Evolutionary conservation across 2,113 vertebrate genomes (phyloP).

Genomic region (Tychaedon coryphoeus): DNA sequence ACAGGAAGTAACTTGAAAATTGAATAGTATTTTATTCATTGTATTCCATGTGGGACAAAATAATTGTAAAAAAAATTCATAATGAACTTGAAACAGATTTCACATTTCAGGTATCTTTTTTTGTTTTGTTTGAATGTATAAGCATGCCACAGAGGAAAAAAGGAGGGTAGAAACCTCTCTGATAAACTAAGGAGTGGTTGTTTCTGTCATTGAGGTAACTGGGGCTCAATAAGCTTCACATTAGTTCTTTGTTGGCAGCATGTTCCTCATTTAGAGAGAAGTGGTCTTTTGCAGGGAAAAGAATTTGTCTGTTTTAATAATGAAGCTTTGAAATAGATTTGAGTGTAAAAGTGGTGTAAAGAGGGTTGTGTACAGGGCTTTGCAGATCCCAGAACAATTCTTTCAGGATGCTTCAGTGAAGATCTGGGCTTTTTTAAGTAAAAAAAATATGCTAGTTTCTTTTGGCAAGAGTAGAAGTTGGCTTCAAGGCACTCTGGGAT

Average conservation of each 20-base stretch:
- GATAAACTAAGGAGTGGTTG: not conserved
- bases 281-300: not conserved
- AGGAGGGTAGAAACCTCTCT: not conserved
- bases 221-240: not conserved
- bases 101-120: not conserved
- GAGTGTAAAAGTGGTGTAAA: not conserved
- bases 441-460: not conserved
- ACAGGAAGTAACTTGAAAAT: not conserved
- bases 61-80: not conserved
- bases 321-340: not conserved
- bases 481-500: not conserved
- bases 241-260: not conserved
- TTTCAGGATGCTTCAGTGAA: not conserved
- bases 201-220: not conserved
- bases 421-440: not conserved
- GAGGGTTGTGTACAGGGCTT: not conserved
- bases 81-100: not conserved
- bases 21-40: not conserved
- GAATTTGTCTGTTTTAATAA: not conserved
- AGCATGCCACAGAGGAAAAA: not conserved
- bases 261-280: not conserved
- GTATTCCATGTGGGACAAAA: not conserved
- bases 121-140: not conserved
- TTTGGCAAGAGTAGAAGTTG: not conserved
- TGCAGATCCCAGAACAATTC: not conserved